These are phyloP conservation scores for Pandemis cinnamomeana DNA, from an alignment of 2,888 invertebrate genomes.

Conservation along the genomic window DNA sequence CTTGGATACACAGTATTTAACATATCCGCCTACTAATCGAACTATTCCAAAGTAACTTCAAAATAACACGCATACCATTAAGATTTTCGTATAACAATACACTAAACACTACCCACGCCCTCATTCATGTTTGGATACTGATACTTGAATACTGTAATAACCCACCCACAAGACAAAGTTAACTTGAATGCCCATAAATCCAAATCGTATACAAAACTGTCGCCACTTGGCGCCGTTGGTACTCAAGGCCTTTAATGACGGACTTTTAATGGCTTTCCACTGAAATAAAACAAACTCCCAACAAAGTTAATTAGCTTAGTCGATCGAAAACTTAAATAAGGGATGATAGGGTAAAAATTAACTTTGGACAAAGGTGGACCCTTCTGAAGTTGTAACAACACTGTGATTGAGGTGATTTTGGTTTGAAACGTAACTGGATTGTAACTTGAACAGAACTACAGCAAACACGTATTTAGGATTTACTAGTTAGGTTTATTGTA, in stretches of 20 bases:
- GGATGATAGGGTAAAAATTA: constrained; percentile 40
- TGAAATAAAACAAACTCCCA: constrained; percentile 34
- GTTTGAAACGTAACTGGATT: background rate
- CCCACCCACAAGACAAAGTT: background rate
- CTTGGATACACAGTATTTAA: too few relatives aligned
- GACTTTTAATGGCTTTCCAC: constrained; percentile 30
- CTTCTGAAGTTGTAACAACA: constrained; percentile 22
- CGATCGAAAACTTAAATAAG: constrained; percentile 38
- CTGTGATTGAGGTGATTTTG: constrained; percentile 19
- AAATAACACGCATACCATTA: background rate
- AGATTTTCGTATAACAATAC: background rate
- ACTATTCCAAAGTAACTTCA: background rate
- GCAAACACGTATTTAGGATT: background rate
- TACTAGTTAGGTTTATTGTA: too few relatives aligned
- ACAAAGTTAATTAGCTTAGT: constrained; percentile 40
- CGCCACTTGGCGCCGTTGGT: background rate
- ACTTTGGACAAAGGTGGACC: constrained; percentile 37
- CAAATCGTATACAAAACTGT: background rate
- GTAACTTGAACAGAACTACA: background rate
- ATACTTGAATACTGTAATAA: background rate
- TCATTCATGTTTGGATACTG: background rate
- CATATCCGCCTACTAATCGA: background rate
- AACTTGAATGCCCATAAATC: background rate
- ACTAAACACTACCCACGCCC: background rate
- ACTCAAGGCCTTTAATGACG: background rate